Percentiles rank a stretch among this genome's conserved stretches.
Evolutionary conservation across 1,140 invertebrate genomes (phyloP).

Genomic region (Bombus breviceps): DNA sequence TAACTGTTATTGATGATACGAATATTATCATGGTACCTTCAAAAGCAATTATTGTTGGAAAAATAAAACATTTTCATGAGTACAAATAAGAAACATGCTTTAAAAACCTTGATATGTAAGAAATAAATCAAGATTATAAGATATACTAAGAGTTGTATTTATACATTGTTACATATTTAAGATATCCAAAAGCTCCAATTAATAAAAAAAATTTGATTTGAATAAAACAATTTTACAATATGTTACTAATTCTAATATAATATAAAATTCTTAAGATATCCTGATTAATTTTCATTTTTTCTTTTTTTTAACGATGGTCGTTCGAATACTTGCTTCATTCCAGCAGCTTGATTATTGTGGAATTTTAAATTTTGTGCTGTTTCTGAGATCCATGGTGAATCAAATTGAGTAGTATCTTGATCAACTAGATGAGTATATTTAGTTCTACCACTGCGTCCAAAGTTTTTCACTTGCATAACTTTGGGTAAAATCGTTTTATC

Average conservation of each 20-base stretch:
- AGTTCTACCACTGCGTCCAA: conserved; percentile 98
- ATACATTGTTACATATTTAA: background rate
- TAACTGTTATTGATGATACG: conserved; percentile 70
- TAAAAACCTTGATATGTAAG: conserved; percentile 79
- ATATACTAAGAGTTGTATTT: background rate
- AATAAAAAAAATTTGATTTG: background rate
- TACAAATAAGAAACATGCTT: conserved; percentile 85
- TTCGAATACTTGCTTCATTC: conserved; percentile 97
- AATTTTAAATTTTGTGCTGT: conserved; percentile 96
- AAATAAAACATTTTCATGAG: conserved; percentile 86
- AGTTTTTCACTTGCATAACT: conserved; percentile 99
- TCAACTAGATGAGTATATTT: conserved; percentile 99
- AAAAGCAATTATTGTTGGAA: conserved; percentile 84
- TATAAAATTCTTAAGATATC: background rate
- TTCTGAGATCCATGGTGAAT: conserved; percentile 97
- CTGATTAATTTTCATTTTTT: conserved; percentile 81
- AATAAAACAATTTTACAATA: too few relatives aligned
- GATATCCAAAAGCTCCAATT: background rate
- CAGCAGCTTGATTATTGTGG: conserved; percentile 94
- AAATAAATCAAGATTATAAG: conserved; percentile 13
- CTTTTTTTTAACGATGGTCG: conserved; percentile 90
- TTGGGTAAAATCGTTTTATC: conserved; percentile 99
- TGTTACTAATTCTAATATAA: too few relatives aligned
- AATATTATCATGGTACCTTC: conserved; percentile 85
- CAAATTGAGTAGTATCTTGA: conserved; percentile 99